Base-by-base conservation (phyloP, 2,113 vertebrate genomes). In the rabbit (Oryctolagus cuniculus) region DNA sequence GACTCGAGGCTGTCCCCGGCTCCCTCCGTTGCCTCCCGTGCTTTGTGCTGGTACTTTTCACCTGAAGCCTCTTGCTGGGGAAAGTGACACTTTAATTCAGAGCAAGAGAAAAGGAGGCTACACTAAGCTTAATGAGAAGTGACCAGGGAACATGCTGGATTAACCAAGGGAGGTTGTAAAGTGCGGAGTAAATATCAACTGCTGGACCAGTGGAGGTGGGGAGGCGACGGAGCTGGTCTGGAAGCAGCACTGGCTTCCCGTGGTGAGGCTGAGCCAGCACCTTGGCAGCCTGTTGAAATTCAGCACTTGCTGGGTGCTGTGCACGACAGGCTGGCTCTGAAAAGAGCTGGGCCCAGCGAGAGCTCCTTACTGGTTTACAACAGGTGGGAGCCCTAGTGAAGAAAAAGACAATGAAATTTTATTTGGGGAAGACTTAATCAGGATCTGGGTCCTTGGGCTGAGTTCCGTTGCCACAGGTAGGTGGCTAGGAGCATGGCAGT, bases 41-140 rank as follows among this genome's bases (percentile, higher is more conserved):
- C 44, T 83, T 74, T 84, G 78, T 78, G 94, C 58, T 80, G 49
- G 16, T 70, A 9, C 66, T 83, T 83, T 85, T 61, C 36, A 75
- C 78, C 88, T 92, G 78, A 24, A 91, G 66, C 83, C 69, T 75
- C 91, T 95, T 79, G 87, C 89, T 91, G 93, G 19, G 95, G 29
- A 90, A 96, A 93, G 86, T 96, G 96, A 97, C 96, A 89, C 93
- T 95, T 95, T 89, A 92, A 96, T 96, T 96, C 91, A 95, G 82
- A 92, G 61, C 82, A 75, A 89, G 82, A 67, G 82, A 93, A 92
- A 95, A 93, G 96, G 81, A 96, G 94, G 92, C 86, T 81, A 44
- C 36, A 1, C 90, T 93, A 1, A 10, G 69, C 86, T 91, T 97
- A 96, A 97, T 96, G 91, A 95, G 90, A 97, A 96, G 90, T 95